Conservation (phyloP, 2,888 invertebrate genomes). For the Lymantria monacha region DNA sequence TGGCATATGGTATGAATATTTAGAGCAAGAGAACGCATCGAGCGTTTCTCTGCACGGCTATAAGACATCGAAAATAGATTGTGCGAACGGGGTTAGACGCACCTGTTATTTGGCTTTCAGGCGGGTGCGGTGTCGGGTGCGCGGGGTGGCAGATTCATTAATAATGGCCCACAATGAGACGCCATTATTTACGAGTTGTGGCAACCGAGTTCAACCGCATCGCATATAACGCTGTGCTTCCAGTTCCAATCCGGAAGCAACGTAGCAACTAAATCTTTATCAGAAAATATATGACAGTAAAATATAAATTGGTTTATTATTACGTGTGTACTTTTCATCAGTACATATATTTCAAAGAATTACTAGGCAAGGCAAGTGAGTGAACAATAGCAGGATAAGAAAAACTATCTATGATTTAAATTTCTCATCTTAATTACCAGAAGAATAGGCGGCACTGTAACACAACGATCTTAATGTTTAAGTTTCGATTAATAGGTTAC, state of each 20-base stretch:
- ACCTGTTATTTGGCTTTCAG: constrained; percentile 80
- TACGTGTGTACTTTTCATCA: too few relatives aligned
- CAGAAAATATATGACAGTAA: too few relatives aligned
- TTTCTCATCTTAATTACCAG: too few relatives aligned
- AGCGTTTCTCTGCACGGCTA: constrained; percentile 75
- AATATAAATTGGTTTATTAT: too few relatives aligned
- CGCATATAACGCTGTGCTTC: constrained; percentile 45
- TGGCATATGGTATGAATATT: constrained; percentile 80
- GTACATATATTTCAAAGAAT: too few relatives aligned
- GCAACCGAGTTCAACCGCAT: constrained; percentile 65
- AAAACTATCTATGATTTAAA: too few relatives aligned
- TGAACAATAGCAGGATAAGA: too few relatives aligned
- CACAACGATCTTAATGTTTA: too few relatives aligned
- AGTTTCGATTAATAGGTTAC: too few relatives aligned
- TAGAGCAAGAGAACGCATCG: constrained; percentile 74
- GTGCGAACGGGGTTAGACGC: constrained; percentile 82
- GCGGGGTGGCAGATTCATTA: constrained; percentile 74
- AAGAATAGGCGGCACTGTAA: too few relatives aligned
- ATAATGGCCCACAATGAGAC: constrained; percentile 80
- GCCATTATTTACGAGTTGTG: constrained; percentile 79
- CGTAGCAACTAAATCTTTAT: constrained; percentile 17
- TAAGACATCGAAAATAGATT: constrained; percentile 82
- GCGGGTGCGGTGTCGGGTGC: constrained; percentile 59
- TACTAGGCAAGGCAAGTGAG: too few relatives aligned
- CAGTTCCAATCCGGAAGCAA: constrained; percentile 34